These are phyloP conservation scores for Ceratina calcarata DNA, from an alignment of 1,140 invertebrate genomes.

Conservation along the genomic window DNA sequence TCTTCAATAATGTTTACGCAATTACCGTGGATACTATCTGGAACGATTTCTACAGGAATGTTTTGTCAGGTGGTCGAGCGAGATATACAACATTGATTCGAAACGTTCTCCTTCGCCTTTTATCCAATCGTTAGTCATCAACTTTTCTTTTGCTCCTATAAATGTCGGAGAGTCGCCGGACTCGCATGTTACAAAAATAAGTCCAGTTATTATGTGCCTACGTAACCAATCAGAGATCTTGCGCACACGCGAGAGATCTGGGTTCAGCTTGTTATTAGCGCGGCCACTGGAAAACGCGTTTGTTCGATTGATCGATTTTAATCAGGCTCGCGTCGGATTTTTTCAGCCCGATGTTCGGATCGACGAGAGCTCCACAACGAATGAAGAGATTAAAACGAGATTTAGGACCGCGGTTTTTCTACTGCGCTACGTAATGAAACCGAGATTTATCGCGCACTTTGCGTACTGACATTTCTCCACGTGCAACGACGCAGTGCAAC, in stretches of 20 bases:
- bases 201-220: background rate
- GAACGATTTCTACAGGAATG: slow-evolving; percentile 1
- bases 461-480: background rate
- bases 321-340: slow-evolving; percentile 2
- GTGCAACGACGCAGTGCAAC: background rate
- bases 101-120: slow-evolving; percentile 1
- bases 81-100: background rate
- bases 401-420: background rate
- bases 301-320: background rate
- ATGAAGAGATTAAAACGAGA: background rate
- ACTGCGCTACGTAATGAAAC: background rate
- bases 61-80: slow-evolving; percentile 17
- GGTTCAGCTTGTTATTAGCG: background rate
- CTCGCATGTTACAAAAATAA: background rate
- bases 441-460: background rate
- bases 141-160: background rate
- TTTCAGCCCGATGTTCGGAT: background rate
- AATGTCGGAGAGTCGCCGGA: background rate
- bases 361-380: background rate
- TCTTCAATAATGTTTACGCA: slow-evolving; percentile 1
- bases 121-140: slow-evolving; percentile 23
- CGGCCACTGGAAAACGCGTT: background rate
- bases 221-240: slow-evolving; percentile 4
- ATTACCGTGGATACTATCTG: background rate
- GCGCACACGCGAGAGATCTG: background rate